Base-by-base conservation (phyloP, 2,113 vertebrate genomes). In the Scolopax mira region DNA sequence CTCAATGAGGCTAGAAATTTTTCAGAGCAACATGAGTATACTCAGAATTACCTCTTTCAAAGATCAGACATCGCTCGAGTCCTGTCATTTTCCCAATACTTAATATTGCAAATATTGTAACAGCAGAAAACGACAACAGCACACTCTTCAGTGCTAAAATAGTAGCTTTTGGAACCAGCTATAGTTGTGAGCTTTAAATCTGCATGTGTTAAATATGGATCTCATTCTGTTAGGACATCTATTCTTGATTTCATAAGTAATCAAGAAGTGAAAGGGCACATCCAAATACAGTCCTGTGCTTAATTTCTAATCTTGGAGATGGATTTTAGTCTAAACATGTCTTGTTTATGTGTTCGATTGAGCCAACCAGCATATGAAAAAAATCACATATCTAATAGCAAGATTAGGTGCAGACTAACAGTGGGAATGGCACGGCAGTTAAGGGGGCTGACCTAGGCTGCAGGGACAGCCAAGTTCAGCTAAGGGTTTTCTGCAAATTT, bases 371-470 rank as follows among this genome's bases (percentile, higher is more conserved):
- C 23, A 23, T 30, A 41, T 13, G 28, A 41, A 79, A 75, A 48
- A 69, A 44, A 11, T 8, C 41, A 39, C 33, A 3, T 33, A 49
- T 8, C 13, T 44, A 21, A 30, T 49, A 46, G 1, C 18, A 72
- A 80, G 46, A 27, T 28, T 13, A 37, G 22, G 48, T 62, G 28
- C 72, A 64, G 39, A 6, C 1, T 17, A 69, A 31, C 25, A 46
- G 54, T 3, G 7, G 58, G 27, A 80, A 55, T 9, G 25, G 15
- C 4, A 3, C 0, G 2, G 22, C 8, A 4, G 6, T n/a, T 80
- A 69, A 75, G 35, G 35, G 22, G 10, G 8, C 27, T 72, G 42
- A 77, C 35, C 42, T 64, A 18, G 39, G 37, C 37, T 35, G 33
- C 16, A 67, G 55, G 22, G 48, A 51, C 14, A 60, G 22, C 35